Percentiles rank a stretch among this genome's conserved stretches.
Evolutionary conservation across 2,888 invertebrate species (phyloP).

Genomic region (Myathropa florea): DNA sequence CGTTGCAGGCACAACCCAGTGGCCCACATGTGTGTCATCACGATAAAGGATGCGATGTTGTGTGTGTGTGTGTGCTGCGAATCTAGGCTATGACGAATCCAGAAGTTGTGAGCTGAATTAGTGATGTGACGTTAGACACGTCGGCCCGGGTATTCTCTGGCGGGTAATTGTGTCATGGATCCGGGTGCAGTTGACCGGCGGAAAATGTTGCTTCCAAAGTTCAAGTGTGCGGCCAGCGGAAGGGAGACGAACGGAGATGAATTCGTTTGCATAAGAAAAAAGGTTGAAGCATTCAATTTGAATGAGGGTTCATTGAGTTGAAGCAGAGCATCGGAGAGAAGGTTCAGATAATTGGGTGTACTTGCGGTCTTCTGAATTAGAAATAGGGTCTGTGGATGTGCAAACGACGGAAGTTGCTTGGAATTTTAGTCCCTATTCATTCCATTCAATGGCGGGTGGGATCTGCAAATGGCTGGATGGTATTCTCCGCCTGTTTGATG

Average conservation of each 20-base stretch:
- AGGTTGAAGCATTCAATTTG: neutral
- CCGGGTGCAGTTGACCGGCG: neutral
- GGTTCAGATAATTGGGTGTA: neutral
- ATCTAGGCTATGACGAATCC: constrained; percentile 45
- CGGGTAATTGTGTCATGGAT: constrained; percentile 14
- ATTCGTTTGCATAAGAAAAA: neutral
- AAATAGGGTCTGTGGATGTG: neutral
- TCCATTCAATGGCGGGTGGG: neutral
- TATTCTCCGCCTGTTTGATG: neutral
- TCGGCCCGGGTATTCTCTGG: neutral
- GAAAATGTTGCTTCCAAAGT: neutral
- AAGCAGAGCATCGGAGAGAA: neutral
- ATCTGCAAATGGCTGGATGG: neutral
- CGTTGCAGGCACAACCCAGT: constrained; percentile 4
- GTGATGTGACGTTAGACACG: constrained; percentile 27
- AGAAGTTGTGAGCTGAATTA: constrained; percentile 31
- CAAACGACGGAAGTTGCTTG: neutral
- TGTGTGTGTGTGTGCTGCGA: neutral
- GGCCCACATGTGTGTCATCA: constrained; percentile 13
- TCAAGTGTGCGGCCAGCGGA: neutral
- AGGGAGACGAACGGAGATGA: neutral
- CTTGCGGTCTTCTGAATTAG: neutral
- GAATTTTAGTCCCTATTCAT: too few species aligned
- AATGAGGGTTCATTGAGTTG: neutral
- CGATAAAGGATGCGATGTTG: constrained; percentile 2